These are phyloP conservation scores for Coendou prehensilis DNA, from an alignment of 2,797 vertebrate species.

Conservation along the genomic window DNA sequence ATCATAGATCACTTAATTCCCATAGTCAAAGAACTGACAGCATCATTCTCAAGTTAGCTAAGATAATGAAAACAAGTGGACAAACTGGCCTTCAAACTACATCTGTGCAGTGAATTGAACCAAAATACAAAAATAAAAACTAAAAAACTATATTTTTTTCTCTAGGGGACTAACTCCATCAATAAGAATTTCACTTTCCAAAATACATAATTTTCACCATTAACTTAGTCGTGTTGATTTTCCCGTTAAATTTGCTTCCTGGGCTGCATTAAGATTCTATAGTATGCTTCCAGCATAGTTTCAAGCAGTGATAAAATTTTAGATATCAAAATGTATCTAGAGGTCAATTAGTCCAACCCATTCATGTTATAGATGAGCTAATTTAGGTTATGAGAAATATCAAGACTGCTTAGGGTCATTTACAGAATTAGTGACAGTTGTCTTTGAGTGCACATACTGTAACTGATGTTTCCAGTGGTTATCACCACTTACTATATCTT, in stretches of 20 bases:
- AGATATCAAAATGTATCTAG: background rate
- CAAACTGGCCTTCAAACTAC: background rate
- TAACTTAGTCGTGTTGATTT: background rate
- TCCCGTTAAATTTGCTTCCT: background rate
- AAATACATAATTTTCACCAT: background rate
- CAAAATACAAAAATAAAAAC: background rate
- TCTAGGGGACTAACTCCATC: background rate
- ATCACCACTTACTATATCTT: background rate
- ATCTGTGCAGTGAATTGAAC: background rate
- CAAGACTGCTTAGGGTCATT: background rate
- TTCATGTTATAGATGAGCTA: background rate
- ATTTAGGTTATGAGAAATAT: background rate
- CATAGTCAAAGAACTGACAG: background rate
- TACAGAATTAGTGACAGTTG: background rate
- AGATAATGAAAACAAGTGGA: background rate
- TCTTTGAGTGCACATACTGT: background rate
- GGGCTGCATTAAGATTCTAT: background rate
- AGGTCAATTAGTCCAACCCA: background rate
- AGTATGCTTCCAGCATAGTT: background rate
- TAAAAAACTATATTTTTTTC: background rate
- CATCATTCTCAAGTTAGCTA: background rate
- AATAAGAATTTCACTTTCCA: background rate
- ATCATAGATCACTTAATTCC: background rate
- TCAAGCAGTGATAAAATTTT: background rate
- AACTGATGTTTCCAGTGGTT: background rate